Conservation (phyloP, 2,888 invertebrate species). For the Nemotelus nigrinus region DNA sequence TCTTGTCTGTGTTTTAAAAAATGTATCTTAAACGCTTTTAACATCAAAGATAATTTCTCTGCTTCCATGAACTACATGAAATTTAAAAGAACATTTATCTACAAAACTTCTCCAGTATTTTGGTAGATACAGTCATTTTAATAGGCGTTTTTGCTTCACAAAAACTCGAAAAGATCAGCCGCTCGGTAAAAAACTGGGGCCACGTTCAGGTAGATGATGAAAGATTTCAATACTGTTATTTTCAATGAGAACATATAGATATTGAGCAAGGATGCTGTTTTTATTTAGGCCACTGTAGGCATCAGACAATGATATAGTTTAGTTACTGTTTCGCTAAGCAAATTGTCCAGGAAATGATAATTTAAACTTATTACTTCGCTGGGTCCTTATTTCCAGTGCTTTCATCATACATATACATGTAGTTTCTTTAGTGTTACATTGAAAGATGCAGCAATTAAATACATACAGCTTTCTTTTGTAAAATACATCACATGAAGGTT, state of each 20-base stretch:
- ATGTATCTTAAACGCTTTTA: background rate
- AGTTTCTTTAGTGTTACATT: no score
- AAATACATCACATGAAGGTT: no score
- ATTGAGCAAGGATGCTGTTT: constrained; percentile 13
- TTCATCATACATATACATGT: background rate
- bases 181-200: no score
- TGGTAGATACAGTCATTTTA: background rate
- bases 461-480: no score
- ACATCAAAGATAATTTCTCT: background rate
- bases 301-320: background rate
- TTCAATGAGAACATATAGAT: background rate
- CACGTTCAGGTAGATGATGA: no score
- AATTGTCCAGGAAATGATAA: background rate
- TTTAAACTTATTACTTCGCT: background rate
- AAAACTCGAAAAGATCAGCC: no score
- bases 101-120: background rate
- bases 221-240: no score
- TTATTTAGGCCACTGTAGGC: constrained; percentile 13
- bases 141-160: background rate
- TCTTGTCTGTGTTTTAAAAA: constrained; percentile 6
- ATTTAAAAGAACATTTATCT: constrained; percentile 10
- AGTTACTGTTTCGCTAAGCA: no score
- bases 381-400: background rate
- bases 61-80: background rate
- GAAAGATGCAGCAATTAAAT: no score